phyloP scores from a whole-genome alignment of 2,113 vertebrate genomes.

The Corynorhinus townsendii region DNA sequence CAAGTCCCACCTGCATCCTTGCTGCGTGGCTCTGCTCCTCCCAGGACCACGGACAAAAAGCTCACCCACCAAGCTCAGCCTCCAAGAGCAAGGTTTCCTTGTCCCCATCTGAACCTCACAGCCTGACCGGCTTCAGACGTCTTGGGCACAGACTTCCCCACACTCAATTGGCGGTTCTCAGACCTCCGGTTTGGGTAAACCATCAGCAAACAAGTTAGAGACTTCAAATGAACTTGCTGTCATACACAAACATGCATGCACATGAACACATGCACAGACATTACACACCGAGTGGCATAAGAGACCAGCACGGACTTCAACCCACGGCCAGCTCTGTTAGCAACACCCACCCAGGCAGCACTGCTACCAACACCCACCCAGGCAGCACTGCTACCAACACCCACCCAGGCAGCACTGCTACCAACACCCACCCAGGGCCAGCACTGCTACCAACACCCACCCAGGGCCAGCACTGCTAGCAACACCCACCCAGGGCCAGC shows the following conservation, averaged over 20 bases:
- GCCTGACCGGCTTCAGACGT: background rate
- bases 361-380: no score
- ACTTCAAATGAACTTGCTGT: background rate
- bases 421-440: no score
- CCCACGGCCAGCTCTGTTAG: accelerated
- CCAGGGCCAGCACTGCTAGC: no score
- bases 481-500: no score
- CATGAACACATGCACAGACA: background rate
- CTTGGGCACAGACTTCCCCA: background rate
- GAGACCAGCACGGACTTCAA: background rate
- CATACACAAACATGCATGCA: accelerated
- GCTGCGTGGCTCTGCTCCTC: background rate
- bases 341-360: no score
- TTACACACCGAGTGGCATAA: background rate
- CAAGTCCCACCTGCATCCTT: background rate
- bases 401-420: no score
- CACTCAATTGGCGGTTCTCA: background rate
- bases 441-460: no score
- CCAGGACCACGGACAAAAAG: background rate
- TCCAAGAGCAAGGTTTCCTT: background rate
- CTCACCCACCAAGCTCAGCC: background rate
- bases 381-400: no score
- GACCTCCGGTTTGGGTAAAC: background rate
- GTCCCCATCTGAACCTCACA: background rate
- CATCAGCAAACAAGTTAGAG: background rate